These are phyloP conservation scores for Merops nubicus DNA, from an alignment of 2,113 vertebrate genomes.

Conservation along the genomic window DNA sequence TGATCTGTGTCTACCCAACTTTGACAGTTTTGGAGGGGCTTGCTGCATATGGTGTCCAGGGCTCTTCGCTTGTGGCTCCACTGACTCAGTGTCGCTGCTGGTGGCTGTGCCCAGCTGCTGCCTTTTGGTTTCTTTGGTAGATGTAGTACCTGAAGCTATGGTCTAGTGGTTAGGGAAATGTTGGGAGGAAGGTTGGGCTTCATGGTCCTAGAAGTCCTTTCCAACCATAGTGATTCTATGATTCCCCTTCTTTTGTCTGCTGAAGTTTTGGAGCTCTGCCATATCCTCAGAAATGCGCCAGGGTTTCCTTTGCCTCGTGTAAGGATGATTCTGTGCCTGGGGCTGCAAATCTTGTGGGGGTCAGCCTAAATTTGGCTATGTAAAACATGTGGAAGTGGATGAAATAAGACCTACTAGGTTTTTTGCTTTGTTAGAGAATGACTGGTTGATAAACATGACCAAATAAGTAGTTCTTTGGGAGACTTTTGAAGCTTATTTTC, in stretches of 20 bases:
- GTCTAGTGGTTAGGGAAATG: no score
- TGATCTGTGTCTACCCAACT: not conserved
- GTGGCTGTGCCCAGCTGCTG: not conserved
- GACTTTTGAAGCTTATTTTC: not conserved
- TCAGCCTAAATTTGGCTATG: not conserved
- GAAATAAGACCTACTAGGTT: not conserved
- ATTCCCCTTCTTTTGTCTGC: not conserved
- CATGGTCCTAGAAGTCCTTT: no score
- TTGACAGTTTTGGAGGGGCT: rapidly evolving
- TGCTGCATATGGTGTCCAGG: rapidly evolving
- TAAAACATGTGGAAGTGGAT: not conserved
- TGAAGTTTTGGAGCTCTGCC: not conserved
- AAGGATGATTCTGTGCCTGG: not conserved
- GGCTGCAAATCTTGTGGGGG: not conserved
- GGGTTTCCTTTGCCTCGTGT: not conserved
- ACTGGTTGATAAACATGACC: not conserved
- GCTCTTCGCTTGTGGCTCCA: rapidly evolving
- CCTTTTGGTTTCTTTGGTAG: not conserved
- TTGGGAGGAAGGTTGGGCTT: no score
- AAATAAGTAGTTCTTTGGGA: not conserved
- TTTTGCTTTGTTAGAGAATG: not conserved
- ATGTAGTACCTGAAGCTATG: no score
- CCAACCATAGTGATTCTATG: no score
- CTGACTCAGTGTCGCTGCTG: not conserved
- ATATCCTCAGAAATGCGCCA: not conserved